phyloP scores from a whole-genome alignment of 2,797 vertebrate genomes.

The Megalops cyprinoides region DNA sequence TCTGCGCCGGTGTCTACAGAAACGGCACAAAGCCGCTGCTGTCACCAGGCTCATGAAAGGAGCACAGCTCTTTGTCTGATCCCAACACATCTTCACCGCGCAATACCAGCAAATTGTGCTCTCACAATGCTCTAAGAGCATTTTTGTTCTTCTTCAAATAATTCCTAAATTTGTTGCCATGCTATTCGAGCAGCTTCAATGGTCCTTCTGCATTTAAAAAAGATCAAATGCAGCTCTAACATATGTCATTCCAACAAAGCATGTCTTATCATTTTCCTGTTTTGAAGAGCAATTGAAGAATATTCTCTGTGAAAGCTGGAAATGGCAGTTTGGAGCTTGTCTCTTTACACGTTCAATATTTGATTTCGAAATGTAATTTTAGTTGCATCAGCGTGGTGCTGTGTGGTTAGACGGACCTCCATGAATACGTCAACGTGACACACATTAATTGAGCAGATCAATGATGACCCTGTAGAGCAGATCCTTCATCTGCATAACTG shows the following conservation, averaged over 20 bases:
- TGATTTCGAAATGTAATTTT: neutral
- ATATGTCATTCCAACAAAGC: neutral
- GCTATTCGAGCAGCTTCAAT: neutral
- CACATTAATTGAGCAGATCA: neutral
- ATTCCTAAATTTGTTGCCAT: neutral
- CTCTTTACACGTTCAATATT: neutral
- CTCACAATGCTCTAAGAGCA: neutral
- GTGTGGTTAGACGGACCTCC: neutral
- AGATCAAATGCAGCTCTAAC: neutral
- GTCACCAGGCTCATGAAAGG: neutral
- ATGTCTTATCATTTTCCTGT: neutral
- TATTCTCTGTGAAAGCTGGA: neutral
- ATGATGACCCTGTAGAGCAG: neutral
- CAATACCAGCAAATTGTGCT: neutral
- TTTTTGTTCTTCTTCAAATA: neutral
- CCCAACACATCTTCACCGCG: neutral
- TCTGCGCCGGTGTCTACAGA: neutral
- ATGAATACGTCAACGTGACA: neutral
- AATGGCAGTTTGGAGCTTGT: neutral
- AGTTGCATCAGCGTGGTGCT: neutral
- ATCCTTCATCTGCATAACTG: neutral
- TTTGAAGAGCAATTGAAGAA: neutral
- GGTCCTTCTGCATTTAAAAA: neutral
- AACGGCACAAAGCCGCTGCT: constrained; percentile 9
- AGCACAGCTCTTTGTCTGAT: neutral